Conservation (phyloP, 2,888 invertebrate genomes). For the Chironomus tentans region DNA sequence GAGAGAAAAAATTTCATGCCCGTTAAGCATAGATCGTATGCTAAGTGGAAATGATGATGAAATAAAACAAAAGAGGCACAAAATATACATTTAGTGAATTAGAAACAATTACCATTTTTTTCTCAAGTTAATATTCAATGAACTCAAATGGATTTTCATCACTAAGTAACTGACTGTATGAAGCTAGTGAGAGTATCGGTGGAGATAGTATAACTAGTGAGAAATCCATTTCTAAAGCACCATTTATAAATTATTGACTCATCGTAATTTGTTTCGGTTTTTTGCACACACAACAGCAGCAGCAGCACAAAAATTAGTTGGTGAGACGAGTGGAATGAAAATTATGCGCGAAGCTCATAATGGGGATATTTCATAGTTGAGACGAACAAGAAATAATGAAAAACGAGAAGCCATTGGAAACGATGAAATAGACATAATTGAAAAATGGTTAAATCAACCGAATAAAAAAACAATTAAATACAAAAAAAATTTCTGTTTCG, state of each 20-base stretch:
- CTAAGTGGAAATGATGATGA: not conserved
- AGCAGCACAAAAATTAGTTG: no score
- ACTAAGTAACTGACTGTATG: no score
- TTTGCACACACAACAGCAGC: not conserved
- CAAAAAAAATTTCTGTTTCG: not conserved
- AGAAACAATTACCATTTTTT: conserved; percentile 20
- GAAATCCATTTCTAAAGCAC: conserved; percentile 13
- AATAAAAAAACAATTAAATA: conserved; percentile 20
- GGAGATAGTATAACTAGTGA: not conserved
- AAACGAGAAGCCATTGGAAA: not conserved
- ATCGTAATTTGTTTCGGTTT: conserved; percentile 25
- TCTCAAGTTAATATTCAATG: not conserved
- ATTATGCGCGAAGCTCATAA: not conserved
- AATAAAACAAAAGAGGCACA: no score
- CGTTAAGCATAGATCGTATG: not conserved
- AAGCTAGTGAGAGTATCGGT: not conserved
- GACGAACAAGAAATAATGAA: not conserved
- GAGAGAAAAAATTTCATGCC: not conserved
- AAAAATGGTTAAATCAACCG: conserved; percentile 20
- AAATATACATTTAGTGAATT: not conserved
- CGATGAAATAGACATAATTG: conserved; percentile 15
- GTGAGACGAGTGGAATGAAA: not conserved
- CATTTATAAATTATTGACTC: conserved; percentile 25
- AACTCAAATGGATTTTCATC: not conserved
- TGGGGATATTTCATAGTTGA: not conserved